Evolutionary conservation across 2,888 invertebrate genomes (phyloP).

Genomic region (Drosophila infuscata): DNA sequence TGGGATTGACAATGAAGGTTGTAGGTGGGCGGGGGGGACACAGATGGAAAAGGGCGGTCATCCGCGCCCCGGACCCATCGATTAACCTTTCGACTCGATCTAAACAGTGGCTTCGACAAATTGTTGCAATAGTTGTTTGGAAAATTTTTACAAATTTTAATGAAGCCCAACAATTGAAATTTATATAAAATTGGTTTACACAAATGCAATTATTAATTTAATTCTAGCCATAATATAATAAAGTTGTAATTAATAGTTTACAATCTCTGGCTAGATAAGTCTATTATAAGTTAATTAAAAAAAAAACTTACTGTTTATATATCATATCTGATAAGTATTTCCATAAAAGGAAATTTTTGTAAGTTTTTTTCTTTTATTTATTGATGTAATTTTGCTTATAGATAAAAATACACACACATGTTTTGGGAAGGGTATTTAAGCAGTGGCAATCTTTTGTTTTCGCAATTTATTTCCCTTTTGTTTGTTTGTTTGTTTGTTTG

Average conservation of each 20-base stretch:
- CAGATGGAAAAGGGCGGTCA: slow-evolving; percentile 18
- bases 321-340: not conserved
- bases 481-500: not conserved
- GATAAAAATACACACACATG: not conserved
- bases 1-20: slow-evolving; percentile 20
- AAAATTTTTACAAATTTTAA: not conserved
- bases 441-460: not conserved
- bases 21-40: not conserved
- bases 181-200: not conserved
- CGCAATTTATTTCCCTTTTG: not conserved
- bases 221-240: not conserved
- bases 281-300: not conserved
- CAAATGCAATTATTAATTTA: not conserved
- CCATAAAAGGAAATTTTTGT: not conserved
- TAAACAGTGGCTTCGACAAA: slow-evolving; percentile 8
- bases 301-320: not conserved
- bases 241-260: not conserved
- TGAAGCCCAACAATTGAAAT: not conserved
- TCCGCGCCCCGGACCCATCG: not conserved
- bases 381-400: not conserved
- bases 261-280: not conserved
- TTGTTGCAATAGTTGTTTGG: not conserved
- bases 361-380: not conserved
- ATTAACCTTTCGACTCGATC: slow-evolving; percentile 21
- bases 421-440: not conserved